Percentiles rank a stretch among this genome's conserved stretches.
phyloP scores from a whole-genome alignment of 2,888 invertebrate species.

The Pristionchus maxplancki region DNA sequence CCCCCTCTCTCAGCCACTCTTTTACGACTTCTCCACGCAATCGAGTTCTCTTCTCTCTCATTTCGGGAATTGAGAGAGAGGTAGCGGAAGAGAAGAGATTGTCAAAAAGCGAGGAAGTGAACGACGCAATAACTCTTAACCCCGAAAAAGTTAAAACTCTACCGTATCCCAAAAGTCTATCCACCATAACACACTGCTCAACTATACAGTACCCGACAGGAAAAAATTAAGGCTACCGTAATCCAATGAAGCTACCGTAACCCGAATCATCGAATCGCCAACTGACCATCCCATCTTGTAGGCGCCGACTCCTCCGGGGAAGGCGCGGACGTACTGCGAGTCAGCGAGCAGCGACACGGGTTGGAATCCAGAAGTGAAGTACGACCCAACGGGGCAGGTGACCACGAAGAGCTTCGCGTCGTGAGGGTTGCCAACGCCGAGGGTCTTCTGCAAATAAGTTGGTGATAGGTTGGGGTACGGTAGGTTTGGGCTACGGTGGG shows the following conservation, averaged over 20 bases:
- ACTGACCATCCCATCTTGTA: slow-evolving; percentile 94
- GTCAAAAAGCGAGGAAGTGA: background rate
- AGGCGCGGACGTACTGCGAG: slow-evolving; percentile 86
- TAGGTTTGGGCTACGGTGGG: background rate
- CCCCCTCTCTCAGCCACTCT: background rate
- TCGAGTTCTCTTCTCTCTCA: slow-evolving; percentile 41
- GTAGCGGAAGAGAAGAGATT: background rate
- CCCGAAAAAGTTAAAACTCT: background rate
- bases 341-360: slow-evolving; percentile 91
- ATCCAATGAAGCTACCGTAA: background rate
- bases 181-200: background rate
- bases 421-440: slow-evolving; percentile 91
- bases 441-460: slow-evolving; percentile 85
- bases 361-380: slow-evolving; percentile 85
- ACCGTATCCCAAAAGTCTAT: background rate
- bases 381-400: slow-evolving; percentile 92
- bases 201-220: no score
- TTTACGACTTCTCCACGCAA: slow-evolving; percentile 26
- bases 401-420: slow-evolving; percentile 93
- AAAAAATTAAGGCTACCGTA: background rate
- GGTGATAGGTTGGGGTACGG: background rate
- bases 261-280: background rate
- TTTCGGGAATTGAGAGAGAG: slow-evolving; percentile 34
- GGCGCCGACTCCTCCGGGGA: slow-evolving; percentile 93
- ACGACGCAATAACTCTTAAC: background rate